Evolutionary conservation across 2,797 vertebrate genomes (phyloP).

Genomic region (Galaxias olidus): DNA sequence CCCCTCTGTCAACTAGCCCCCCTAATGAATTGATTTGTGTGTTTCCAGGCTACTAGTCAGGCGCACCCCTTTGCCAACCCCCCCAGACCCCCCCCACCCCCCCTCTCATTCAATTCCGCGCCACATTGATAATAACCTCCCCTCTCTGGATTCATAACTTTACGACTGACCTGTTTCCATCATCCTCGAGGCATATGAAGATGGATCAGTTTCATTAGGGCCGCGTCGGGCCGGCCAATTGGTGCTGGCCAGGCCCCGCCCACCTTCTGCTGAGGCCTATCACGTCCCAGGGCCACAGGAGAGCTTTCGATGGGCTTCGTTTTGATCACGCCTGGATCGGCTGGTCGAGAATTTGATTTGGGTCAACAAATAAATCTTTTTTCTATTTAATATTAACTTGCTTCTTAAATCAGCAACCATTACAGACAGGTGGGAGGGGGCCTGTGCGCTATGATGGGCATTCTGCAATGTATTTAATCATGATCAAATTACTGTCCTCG

Average conservation of each 20-base stretch:
- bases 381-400: no score
- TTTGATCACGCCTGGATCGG: no score
- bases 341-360: no score
- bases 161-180: constrained; percentile 63
- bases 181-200: constrained; percentile 51
- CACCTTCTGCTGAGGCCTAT: not conserved
- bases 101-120: constrained; percentile 28
- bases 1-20: constrained; percentile 51
- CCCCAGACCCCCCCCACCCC: constrained; percentile 36
- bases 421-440: no score
- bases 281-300: not conserved
- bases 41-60: constrained; percentile 45
- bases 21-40: constrained; percentile 61
- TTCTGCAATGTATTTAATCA: constrained; percentile 36
- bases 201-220: constrained; percentile 52
- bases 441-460: not conserved
- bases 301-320: no score
- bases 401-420: no score
- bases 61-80: constrained; percentile 25
- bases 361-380: no score
- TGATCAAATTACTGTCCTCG: constrained; percentile 61
- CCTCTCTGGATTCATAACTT: constrained; percentile 38
- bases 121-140: constrained; percentile 45
- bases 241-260: constrained; percentile 24
- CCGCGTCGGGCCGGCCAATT: constrained; percentile 35